These are phyloP conservation scores for Pachliopta kotzebuea DNA, from an alignment of 2,888 invertebrate genomes.

Conservation along the genomic window DNA sequence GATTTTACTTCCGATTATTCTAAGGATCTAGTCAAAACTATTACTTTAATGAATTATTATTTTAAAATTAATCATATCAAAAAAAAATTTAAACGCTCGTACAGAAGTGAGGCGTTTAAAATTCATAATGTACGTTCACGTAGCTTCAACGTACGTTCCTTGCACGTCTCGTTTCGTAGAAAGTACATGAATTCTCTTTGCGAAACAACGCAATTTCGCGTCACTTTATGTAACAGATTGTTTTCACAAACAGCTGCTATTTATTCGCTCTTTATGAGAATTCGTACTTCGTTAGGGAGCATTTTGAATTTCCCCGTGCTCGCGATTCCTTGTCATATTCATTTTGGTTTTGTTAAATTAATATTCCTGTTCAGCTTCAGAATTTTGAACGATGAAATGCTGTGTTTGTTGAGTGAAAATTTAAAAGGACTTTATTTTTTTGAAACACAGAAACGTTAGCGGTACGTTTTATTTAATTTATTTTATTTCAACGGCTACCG, in stretches of 20 bases:
- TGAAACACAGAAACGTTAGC: not conserved
- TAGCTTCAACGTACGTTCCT: constrained; percentile 30
- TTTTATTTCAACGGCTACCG: not conserved
- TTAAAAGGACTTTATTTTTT: not conserved
- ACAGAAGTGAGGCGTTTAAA: constrained; percentile 8
- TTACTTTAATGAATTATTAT: no score
- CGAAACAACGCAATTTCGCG: constrained; percentile 60
- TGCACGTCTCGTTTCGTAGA: constrained; percentile 19
- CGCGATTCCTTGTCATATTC: constrained; percentile 29
- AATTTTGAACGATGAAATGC: not conserved
- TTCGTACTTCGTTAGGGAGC: constrained; percentile 44
- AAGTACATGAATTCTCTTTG: constrained; percentile 48
- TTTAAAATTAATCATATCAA: no score
- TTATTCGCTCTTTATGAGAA: constrained; percentile 49
- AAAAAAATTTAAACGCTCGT: not conserved
- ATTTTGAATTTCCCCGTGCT: constrained; percentile 34
- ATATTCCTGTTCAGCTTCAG: not conserved
- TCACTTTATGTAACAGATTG: constrained; percentile 53
- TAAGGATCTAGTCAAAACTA: no score
- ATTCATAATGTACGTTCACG: constrained; percentile 16
- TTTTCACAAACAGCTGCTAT: constrained; percentile 49
- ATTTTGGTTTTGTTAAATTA: constrained; percentile 7
- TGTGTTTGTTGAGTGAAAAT: not conserved
- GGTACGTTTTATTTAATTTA: not conserved
- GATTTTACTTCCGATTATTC: no score